Base-by-base conservation (phyloP, 1,140 invertebrate genomes). In the Brachionus rubens region DNA sequence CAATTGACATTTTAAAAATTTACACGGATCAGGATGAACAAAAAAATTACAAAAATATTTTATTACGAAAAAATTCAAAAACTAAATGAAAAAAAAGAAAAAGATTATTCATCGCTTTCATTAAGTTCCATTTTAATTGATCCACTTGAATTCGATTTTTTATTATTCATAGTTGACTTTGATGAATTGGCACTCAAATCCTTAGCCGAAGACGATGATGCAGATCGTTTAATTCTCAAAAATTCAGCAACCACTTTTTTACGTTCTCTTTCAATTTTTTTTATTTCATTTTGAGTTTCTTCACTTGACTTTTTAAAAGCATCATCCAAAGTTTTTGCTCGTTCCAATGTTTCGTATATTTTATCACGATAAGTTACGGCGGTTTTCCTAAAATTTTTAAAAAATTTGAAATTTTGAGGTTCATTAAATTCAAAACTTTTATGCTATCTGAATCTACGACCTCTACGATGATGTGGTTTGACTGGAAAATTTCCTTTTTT, bases 291-390 rank as follows among this genome's bases (percentile, higher is more conserved):
- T 12, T 65, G 40, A 43, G 12, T 41, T 16, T 65, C 40, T 26
- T 43, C 36, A 14, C 10, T 65, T 12, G 59, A 19, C 41, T 48
- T 48, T 36, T 28, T 33, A 4, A 50, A 41, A 21, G 43, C 30
- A 19, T 72, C 47, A 14, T 50, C 68, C 10, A 48, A 72, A 9
- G 46, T 40, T 16, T 72, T 72, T 4, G 21, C 26, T 40, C 68
- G 14, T 30, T 50, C 33, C 16, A 48, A 26, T 3, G 50, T 54
- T 36, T 41, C 36, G 36, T 41, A 50, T 40, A 72, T 72, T 41
- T 50, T 36, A 16, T 72, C 46, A 4, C 36, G 28, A 30, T 72
- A 72, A 33, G 68, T 72, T n/a, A 30, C 7, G 1, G 68, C 68
- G 3, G 47, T 72, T 72, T 54, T 48, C n/a, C 54, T 59, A 33